Percentiles rank a stretch among this genome's conserved stretches.
Evolutionary conservation across 2,888 invertebrate species (phyloP).

Genomic region (Tetropium fuscum): DNA sequence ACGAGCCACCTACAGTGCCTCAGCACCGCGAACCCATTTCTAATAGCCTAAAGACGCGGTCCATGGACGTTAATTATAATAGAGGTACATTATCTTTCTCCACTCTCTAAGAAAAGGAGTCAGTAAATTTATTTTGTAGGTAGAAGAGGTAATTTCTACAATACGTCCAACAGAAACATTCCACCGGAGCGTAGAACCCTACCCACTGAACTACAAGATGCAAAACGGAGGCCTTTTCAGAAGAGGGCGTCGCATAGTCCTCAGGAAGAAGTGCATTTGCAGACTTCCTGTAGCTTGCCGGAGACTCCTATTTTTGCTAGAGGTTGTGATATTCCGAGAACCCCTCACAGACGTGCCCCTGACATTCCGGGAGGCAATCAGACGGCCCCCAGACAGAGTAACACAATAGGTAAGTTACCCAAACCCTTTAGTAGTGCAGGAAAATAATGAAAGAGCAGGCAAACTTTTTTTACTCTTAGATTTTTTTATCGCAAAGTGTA

Average conservation of each 20-base stretch:
- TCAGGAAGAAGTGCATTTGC: slow-evolving; percentile 74
- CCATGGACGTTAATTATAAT: slow-evolving; percentile 85
- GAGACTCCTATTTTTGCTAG: slow-evolving; percentile 90
- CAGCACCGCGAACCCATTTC: slow-evolving; percentile 75
- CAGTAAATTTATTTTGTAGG: slow-evolving; percentile 23
- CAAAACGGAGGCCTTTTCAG: slow-evolving; percentile 58
- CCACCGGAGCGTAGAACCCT: slow-evolving; percentile 79
- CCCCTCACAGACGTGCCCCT: slow-evolving; percentile 79
- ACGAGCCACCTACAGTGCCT: slow-evolving; percentile 78
- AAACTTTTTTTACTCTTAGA: too few species aligned
- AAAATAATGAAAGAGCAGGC: too few species aligned
- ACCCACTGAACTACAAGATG: slow-evolving; percentile 72
- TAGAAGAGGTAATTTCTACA: slow-evolving; percentile 59
- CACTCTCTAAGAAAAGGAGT: not conserved
- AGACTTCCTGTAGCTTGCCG: slow-evolving; percentile 89
- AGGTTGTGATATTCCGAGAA: slow-evolving; percentile 82
- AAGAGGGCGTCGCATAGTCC: slow-evolving; percentile 69
- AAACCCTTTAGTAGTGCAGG: too few species aligned
- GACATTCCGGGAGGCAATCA: slow-evolving; percentile 68
- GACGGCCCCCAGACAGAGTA: slow-evolving; percentile 74
- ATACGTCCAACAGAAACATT: slow-evolving; percentile 70
- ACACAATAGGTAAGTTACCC: slow-evolving; percentile 71
- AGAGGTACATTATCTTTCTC: slow-evolving; percentile 42
- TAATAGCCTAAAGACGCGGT: slow-evolving; percentile 84
- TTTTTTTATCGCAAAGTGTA: too few species aligned